Evolutionary conservation across 2,888 invertebrate species (phyloP).

Genomic region (Drosophila parthenogenetica): DNA sequence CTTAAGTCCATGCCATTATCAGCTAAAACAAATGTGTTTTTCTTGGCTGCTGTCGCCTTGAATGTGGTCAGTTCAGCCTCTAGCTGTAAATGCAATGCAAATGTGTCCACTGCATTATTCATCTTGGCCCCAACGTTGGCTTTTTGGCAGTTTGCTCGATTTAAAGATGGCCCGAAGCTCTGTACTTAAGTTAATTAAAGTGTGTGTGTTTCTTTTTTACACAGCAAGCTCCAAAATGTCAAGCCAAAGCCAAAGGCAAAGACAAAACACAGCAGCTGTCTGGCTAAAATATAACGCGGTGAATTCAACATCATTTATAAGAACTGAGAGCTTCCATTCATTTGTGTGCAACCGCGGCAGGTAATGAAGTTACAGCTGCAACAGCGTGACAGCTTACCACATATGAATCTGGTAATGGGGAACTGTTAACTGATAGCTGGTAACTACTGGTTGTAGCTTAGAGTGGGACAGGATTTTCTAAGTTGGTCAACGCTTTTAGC

Average conservation of each 20-base stretch:
- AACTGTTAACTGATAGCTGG: conserved; percentile 1
- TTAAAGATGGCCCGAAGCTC: conserved; percentile 19
- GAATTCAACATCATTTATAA: conserved; percentile 56
- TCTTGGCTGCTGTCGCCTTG: conserved; percentile 16
- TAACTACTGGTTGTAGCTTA: conserved; percentile 1
- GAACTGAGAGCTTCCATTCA: conserved; percentile 34
- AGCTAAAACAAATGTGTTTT: conserved; percentile 38
- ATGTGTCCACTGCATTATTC: conserved; percentile 54
- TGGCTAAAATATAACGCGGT: conserved; percentile 32
- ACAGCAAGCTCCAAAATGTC: conserved; percentile 36
- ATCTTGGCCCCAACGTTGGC: conserved; percentile 27
- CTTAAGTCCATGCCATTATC: conserved; percentile 30
- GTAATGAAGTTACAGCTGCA: conserved; percentile 49
- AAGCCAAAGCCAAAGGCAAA: conserved; percentile 39
- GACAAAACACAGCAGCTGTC: conserved; percentile 54
- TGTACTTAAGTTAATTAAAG: conserved; percentile 77
- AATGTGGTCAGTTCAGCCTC: conserved; percentile 31
- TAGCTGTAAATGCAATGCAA: conserved; percentile 48
- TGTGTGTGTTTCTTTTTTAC: conserved; percentile 37
- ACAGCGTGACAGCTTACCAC: conserved; percentile 44
- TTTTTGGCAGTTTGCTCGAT: conserved; percentile 53
- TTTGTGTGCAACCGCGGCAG: conserved; percentile 69
- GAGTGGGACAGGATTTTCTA: conserved; percentile 31
- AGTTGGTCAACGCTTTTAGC: conserved; percentile 55
- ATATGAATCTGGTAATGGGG: conserved; percentile 44